phyloP scores from a whole-genome alignment of 2,797 vertebrate genomes.

The Esox masquinongy region DNA sequence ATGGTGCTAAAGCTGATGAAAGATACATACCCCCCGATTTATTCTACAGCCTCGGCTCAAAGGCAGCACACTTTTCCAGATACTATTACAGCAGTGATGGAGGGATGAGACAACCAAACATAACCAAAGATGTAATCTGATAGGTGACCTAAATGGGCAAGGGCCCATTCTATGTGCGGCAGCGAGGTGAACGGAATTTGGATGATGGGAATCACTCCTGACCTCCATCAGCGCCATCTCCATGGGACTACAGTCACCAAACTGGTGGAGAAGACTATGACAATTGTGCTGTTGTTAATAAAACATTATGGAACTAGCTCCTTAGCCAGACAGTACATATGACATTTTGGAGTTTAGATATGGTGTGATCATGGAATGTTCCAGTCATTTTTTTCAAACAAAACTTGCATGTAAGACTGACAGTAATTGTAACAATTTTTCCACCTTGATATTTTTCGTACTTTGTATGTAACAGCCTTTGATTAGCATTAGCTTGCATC shows the following conservation, averaged over 20 bases:
- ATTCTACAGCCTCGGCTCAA: conserved; percentile 14
- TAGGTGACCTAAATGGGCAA: not conserved
- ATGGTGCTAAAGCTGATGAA: conserved; percentile 41
- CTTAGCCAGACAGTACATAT: not conserved
- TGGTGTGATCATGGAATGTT: not conserved
- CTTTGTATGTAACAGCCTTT: not conserved
- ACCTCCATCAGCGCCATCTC: not conserved
- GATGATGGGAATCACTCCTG: not conserved
- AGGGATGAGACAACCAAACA: not conserved
- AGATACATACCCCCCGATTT: conserved; percentile 34
- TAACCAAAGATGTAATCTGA: not conserved
- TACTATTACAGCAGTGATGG: not conserved
- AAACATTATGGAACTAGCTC: not conserved
- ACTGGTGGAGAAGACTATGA: not conserved
- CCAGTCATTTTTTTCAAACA: not conserved
- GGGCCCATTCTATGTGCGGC: no score
- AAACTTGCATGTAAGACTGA: no score
- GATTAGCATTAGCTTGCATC: not conserved
- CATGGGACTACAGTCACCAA: not conserved
- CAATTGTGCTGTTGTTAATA: not conserved
- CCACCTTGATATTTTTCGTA: no score
- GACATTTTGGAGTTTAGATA: not conserved
- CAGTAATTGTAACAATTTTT: no score
- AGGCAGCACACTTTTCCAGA: not conserved
- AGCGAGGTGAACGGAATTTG: not conserved